Conservation (phyloP, 2,113 vertebrate species). For the Thalassoma bifasciatum region DNA sequence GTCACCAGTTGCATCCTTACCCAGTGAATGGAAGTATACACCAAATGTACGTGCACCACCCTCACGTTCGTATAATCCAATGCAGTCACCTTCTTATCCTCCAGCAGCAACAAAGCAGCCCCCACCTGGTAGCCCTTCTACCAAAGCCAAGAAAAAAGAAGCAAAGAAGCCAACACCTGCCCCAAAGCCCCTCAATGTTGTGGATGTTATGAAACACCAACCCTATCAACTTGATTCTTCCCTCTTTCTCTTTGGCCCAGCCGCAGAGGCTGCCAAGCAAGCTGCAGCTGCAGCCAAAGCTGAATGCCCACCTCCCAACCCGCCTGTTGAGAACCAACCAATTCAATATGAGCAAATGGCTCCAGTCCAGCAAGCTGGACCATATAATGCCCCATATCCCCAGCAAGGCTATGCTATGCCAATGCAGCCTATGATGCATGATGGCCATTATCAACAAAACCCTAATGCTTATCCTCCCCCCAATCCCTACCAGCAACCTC, state of each 20-base stretch:
- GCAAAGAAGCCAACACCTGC: slow-evolving; percentile 85
- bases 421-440: slow-evolving; percentile 79
- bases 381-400: slow-evolving; percentile 76
- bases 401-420: slow-evolving; percentile 83
- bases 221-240: slow-evolving; percentile 95
- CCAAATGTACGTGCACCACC: slow-evolving; percentile 95
- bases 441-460: slow-evolving; percentile 80
- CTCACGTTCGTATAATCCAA: slow-evolving; percentile 92
- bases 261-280: slow-evolving; percentile 79
- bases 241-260: slow-evolving; percentile 94
- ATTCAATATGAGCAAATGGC: slow-evolving; percentile 75
- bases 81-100: slow-evolving; percentile 93
- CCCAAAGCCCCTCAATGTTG: slow-evolving; percentile 90
- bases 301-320: slow-evolving; percentile 60
- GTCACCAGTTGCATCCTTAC: slow-evolving; percentile 92
- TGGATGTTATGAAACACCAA: slow-evolving; percentile 98
- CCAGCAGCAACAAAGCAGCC: slow-evolving; percentile 88
- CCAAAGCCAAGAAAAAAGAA: slow-evolving; percentile 83
- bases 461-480: slow-evolving; percentile 69
- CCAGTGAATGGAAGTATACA: slow-evolving; percentile 95
- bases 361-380: slow-evolving; percentile 77
- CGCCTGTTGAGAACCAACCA: slow-evolving; percentile 77
- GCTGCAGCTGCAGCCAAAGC: slow-evolving; percentile 58
- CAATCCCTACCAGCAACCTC: slow-evolving; percentile 70
- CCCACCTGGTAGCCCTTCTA: slow-evolving; percentile 72